Evolutionary conservation across 2,113 vertebrate genomes (phyloP).

Genomic region (Orycteropus afer): DNA sequence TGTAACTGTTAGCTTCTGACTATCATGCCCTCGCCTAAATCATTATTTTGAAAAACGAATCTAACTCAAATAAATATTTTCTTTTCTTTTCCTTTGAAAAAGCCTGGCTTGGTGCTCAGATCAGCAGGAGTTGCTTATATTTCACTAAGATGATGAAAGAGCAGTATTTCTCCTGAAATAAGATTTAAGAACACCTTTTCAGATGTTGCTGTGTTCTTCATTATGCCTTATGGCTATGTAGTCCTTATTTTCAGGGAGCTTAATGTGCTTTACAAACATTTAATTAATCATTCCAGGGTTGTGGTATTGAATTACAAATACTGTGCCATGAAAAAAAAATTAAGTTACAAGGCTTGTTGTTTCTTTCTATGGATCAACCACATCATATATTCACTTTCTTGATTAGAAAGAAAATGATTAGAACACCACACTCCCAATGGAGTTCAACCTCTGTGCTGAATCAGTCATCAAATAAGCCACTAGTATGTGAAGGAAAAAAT

Average conservation of each 20-base stretch:
- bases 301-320: background rate
- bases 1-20: background rate
- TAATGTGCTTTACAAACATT: background rate
- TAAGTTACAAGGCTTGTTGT: background rate
- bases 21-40: background rate
- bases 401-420: background rate
- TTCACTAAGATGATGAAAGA: constrained; percentile 12
- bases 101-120: background rate
- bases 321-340: background rate
- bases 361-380: background rate
- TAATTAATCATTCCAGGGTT: background rate
- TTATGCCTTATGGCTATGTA: background rate
- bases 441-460: background rate
- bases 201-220: background rate
- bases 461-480: background rate
- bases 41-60: background rate
- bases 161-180: background rate
- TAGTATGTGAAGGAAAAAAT: background rate
- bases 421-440: background rate
- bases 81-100: background rate
- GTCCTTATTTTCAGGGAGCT: background rate
- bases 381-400: background rate
- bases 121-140: background rate
- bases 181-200: background rate
- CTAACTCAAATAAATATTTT: background rate